These are phyloP conservation scores for Limonius californicus DNA, from an alignment of 1,140 invertebrate species.

Conservation along the genomic window DNA sequence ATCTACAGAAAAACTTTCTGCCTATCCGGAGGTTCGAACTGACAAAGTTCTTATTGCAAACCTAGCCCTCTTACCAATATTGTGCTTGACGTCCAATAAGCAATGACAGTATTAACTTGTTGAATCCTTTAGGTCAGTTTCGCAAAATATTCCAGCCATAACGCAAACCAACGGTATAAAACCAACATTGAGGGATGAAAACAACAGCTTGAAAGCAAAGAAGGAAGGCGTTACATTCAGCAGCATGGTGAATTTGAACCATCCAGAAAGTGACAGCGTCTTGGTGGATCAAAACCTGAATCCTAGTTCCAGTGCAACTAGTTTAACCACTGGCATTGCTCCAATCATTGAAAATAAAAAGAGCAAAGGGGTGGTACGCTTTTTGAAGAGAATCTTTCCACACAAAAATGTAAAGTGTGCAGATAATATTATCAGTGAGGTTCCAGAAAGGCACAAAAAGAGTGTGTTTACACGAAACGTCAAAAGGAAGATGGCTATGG, in stretches of 20 bases:
- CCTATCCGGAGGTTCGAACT: no score
- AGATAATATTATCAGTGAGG: background rate
- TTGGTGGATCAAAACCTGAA: conserved; percentile 24
- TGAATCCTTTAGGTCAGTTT: background rate
- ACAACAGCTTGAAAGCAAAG: background rate
- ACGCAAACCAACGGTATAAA: conserved; percentile 1
- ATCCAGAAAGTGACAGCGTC: conserved; percentile 11
- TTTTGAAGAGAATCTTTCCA: conserved; percentile 23
- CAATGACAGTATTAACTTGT: no score
- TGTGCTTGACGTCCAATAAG: no score
- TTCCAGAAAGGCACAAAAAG: background rate
- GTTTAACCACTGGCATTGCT: background rate
- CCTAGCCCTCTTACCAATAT: no score
- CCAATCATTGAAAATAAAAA: background rate
- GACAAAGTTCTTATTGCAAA: no score
- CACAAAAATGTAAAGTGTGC: background rate
- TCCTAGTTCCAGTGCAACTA: conserved; percentile 28
- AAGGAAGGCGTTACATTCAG: conserved; percentile 27
- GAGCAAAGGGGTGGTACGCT: conserved; percentile 17
- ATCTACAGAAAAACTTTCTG: no score
- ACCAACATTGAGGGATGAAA: background rate
- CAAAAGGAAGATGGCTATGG: conserved; percentile 15
- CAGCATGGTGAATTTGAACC: conserved; percentile 23
- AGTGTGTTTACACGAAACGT: background rate
- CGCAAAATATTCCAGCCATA: background rate